A percentile compares a stretch with the other conserved stretches of the same genome.
Conservation (phyloP, 1,140 invertebrate species). For the Lepeophtheirus salmonis region DNA sequence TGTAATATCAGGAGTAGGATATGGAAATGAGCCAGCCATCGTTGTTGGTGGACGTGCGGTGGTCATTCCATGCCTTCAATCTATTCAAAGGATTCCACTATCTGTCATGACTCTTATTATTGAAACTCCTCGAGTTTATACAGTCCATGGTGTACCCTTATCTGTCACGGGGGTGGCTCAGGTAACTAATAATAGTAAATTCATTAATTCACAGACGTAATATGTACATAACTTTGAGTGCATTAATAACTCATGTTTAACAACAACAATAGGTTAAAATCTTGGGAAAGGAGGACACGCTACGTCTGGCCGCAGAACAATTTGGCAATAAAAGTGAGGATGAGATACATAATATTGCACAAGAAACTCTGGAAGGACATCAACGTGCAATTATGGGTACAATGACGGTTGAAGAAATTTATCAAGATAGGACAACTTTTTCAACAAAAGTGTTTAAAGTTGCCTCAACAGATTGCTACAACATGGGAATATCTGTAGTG, state of each 20-base stretch:
- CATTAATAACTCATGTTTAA: background rate
- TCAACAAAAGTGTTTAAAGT: slow-evolving; percentile 83
- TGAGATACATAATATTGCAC: slow-evolving; percentile 58
- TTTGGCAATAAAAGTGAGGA: slow-evolving; percentile 74
- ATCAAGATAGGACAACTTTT: slow-evolving; percentile 53
- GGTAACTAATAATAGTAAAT: no score
- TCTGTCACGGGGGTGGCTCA: slow-evolving; percentile 92
- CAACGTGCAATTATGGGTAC: slow-evolving; percentile 94
- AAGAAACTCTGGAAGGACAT: slow-evolving; percentile 87
- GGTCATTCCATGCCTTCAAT: slow-evolving; percentile 13
- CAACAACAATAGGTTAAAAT: slow-evolving; percentile 56
- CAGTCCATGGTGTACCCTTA: slow-evolving; percentile 86
- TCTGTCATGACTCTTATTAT: slow-evolving; percentile 86
- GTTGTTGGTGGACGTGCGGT: slow-evolving; percentile 15
- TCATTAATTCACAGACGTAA: no score
- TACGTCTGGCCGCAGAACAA: slow-evolving; percentile 80
- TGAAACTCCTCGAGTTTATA: slow-evolving; percentile 54
- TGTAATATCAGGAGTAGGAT: slow-evolving; percentile 70
- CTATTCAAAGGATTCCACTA: slow-evolving; percentile 52
- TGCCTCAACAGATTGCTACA: slow-evolving; percentile 34
- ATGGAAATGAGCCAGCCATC: slow-evolving; percentile 7
- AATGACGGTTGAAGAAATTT: slow-evolving; percentile 74
- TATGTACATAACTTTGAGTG: no score
- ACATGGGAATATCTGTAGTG: slow-evolving; percentile 76
- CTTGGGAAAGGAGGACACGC: slow-evolving; percentile 88